Percentiles rank a stretch among this genome's conserved stretches.
Conservation (phyloP, 2,888 invertebrate genomes). For the Harpalus rufipes region DNA sequence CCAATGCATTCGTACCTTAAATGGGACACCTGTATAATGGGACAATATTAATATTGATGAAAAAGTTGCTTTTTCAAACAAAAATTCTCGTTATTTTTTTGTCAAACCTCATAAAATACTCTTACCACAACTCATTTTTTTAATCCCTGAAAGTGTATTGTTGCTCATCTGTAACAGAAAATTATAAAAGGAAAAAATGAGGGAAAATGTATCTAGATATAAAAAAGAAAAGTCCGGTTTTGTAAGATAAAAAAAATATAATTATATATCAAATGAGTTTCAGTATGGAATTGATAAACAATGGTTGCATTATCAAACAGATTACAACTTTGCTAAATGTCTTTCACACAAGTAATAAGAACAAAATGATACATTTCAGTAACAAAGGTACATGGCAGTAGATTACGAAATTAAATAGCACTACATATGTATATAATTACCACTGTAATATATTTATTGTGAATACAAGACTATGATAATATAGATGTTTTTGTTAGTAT, state of each 20-base stretch:
- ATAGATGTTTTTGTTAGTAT: slow-evolving; percentile 58
- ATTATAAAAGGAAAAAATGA: background rate
- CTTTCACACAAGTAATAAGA: slow-evolving; percentile 58
- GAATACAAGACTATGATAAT: slow-evolving; percentile 64
- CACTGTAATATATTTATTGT: slow-evolving; percentile 57
- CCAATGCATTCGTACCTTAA: no score
- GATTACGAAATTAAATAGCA: slow-evolving; percentile 62
- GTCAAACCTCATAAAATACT: no score
- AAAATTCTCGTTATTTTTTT: no score
- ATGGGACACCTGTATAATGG: no score
- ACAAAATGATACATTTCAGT: slow-evolving; percentile 51
- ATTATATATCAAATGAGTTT: slow-evolving; percentile 62
- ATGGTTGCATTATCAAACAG: slow-evolving; percentile 48
- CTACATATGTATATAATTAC: slow-evolving; percentile 59
- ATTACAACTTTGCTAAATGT: slow-evolving; percentile 51
- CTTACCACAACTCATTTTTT: no score
- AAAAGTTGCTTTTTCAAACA: no score
- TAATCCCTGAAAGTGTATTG: no score
- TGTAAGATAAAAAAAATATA: slow-evolving; percentile 63
- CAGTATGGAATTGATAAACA: slow-evolving; percentile 61
- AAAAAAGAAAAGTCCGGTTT: slow-evolving; percentile 28
- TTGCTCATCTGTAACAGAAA: no score
- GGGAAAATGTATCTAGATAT: slow-evolving; percentile 20
- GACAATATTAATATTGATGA: no score
- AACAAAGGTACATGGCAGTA: slow-evolving; percentile 66